Percentiles rank a stretch among this genome's conserved stretches.
Evolutionary conservation across 2,797 vertebrate species (phyloP).

Genomic region (Natrix natrix): DNA sequence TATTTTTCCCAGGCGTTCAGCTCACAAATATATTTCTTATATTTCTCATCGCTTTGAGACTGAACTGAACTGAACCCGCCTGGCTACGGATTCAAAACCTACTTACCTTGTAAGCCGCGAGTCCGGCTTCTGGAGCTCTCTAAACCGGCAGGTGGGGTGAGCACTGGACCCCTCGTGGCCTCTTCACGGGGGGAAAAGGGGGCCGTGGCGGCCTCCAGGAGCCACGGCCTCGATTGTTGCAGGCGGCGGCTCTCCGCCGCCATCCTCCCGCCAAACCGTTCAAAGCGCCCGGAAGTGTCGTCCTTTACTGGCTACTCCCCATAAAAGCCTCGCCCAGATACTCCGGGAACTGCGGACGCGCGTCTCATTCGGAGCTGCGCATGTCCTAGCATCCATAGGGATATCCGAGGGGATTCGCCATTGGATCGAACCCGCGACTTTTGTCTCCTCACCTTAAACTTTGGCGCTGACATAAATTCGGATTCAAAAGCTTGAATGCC

Average conservation of each 20-base stretch:
- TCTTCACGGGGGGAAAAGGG: conserved; percentile 35
- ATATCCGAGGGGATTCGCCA: not conserved
- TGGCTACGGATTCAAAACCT: not conserved
- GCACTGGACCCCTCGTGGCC: conserved; percentile 68
- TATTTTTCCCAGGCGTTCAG: not conserved
- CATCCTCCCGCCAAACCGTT: conserved; percentile 65
- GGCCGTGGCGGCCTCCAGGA: conserved; percentile 31
- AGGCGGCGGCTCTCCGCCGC: not conserved
- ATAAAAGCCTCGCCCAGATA: not conserved
- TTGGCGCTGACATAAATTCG: not conserved
- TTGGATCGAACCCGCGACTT: not conserved
- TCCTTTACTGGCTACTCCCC: not conserved
- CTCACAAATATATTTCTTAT: not conserved
- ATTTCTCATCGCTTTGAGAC: not conserved
- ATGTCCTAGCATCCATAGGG: not conserved
- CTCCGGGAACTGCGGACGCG: not conserved
- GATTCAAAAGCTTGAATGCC: not conserved
- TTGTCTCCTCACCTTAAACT: not conserved
- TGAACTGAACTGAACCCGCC: not conserved
- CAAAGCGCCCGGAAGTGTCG: conserved; percentile 38
- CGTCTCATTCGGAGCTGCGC: not conserved
- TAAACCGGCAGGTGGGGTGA: conserved; percentile 83
- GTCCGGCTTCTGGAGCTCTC: conserved; percentile 63
- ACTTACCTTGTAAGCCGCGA: conserved; percentile 32
- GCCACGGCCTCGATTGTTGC: not conserved